phyloP scores from a whole-genome alignment of 2,113 vertebrate species.

The Festucalex cinctus region DNA sequence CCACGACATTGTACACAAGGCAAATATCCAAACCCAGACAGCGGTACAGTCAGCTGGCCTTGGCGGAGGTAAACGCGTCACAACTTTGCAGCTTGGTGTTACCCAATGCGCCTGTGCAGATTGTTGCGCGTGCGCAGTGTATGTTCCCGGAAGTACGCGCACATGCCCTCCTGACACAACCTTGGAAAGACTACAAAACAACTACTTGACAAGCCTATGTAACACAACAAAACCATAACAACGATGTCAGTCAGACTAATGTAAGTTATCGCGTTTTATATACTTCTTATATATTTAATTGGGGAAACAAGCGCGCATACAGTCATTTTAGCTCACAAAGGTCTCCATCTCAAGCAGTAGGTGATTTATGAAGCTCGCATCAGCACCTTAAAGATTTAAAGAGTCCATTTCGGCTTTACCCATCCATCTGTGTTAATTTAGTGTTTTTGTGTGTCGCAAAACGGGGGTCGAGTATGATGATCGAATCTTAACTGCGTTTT shows the following conservation, averaged over 20 bases:
- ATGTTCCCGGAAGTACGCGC: conserved; percentile 49
- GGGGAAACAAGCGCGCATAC: no score
- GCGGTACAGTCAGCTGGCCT: no score
- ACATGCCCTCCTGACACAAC: conserved; percentile 57
- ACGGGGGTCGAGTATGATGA: fast-evolving
- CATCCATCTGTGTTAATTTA: not conserved
- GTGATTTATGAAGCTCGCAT: not conserved
- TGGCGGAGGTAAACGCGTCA: no score
- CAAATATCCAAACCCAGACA: no score
- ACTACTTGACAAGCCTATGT: not conserved
- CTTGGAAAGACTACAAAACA: conserved; percentile 51
- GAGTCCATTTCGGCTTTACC: not conserved
- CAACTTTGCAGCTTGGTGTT: no score
- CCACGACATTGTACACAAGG: no score
- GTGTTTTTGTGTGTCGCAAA: not conserved
- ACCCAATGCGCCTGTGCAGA: no score
- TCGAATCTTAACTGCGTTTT: not conserved
- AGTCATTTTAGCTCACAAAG: not conserved
- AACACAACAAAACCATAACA: not conserved
- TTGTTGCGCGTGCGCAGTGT: conserved; percentile 29
- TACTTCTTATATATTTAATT: no score
- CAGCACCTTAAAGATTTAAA: not conserved
- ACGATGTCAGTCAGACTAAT: conserved; percentile 58
- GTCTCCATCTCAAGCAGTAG: not conserved
- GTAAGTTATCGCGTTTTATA: conserved; percentile 46